Evolutionary conservation across 2,113 vertebrate genomes (phyloP), one percentile per base, ranked within the genome.

Genomic region (Rhea pennata): DNA sequence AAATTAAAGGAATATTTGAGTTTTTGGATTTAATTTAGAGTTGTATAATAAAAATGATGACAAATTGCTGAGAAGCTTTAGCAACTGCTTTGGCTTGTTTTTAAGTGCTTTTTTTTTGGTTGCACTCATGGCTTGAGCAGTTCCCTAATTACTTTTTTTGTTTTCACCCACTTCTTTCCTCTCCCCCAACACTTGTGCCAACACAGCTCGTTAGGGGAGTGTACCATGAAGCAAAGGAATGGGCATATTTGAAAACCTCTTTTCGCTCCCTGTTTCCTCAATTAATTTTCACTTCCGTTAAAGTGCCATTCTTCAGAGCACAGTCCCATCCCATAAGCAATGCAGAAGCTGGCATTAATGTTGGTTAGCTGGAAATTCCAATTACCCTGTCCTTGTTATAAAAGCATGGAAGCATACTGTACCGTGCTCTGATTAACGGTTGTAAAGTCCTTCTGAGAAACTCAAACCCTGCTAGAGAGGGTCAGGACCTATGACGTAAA

Each of bases 291-390:
- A 19, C 15, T 67, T 85, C 33, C 3, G 1, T 21, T 8, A 12
- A 73, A 46, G 12, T 6, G 5, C 78, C 21, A 0, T 23, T 15
- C 66, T 87, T 71, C 79, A 92, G 33, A 62, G 40, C 51, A 48
- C 74, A 48, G 40, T n/a, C 21, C 31, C 46, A 66, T 39, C 21
- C 36, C 56, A 70, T 33, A 42, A 70, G 33, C 65, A 51, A 31
- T 0, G 0, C 10, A 81, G 78, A 24, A 56, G 14, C 22, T 54
- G 26, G 8, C 4, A 24, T 22, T 42, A n/a, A 14, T 40, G 15
- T 19, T 71, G 54, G 6, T 65, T 46, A 81, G 22, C 58, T 87
- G 78, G 23, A 73, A 46, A 46, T 61, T 54, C 20, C 73, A 58
- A 19, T 84, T 16, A 29, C 20, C 13, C 14, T 5, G 8, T 23